Evolutionary conservation across 1,140 invertebrate genomes (phyloP), one percentile per base, ranked within the genome.

Genomic region (Drosophila aff.): DNA sequence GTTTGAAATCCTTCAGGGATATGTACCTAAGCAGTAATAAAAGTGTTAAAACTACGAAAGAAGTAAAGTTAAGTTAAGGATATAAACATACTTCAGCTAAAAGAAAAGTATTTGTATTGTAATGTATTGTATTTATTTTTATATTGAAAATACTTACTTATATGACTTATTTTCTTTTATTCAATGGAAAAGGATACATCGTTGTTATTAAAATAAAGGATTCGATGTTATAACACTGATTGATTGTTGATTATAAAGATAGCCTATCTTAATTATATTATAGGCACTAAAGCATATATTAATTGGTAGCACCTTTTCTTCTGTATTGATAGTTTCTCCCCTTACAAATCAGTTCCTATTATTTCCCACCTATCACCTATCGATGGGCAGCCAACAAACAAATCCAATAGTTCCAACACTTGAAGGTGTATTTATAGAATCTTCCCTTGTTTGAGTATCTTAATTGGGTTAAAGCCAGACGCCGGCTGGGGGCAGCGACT

Each of bases 391-490:
- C 4, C 16, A 41, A n/a, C 36, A 60, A 59, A 49, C 47, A 58
- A 62, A 81, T 82, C 68, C 55, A 59, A 40, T 59, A 61, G 61
- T 64, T 80, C 52, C 38, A 33, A 52, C 67, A 75, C 73, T 76
- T 69, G 67, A 68, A 75, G 59, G 33, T 49, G 43, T 72, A 71
- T 72, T 71, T 59, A 59, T 58, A 59, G 65, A 72, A 58, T 21
- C n/a, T 40, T 58, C 16, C 40, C 31, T 33, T 69, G 52, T 49
- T 69, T 18, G 26, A 31, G 65, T 58, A 72, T 72, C 65, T 72
- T 57, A 72, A 72, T 72, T 69, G 50, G 68, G 50, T 72, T 72
- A 72, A 57, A 49, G 36, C 26, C 36, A 72, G 40, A 28, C 43
- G 44, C 7, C 63, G 33, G n/a, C n/a, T 15, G 63, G 68, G 72